phyloP scores from a whole-genome alignment of 2,113 vertebrate species.

The Protobothrops flavoviridis region DNA sequence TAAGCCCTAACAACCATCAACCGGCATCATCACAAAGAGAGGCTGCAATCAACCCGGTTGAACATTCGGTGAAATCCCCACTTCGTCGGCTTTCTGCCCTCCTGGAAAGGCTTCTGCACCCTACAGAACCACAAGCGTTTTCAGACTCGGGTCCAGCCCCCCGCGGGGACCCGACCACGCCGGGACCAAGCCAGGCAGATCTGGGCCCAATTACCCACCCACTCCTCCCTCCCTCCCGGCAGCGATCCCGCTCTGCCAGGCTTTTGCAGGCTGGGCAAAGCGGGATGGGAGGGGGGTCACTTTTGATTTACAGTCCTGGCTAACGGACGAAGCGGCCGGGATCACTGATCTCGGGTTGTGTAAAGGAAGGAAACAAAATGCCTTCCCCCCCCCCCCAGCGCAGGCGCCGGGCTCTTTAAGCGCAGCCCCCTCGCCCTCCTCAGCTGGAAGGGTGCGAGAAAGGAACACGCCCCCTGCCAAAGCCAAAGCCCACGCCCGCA shows the following conservation, averaged over 20 bases:
- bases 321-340: background rate
- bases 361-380: background rate
- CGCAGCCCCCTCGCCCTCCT: background rate
- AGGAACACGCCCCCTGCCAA: background rate
- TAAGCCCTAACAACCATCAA: background rate
- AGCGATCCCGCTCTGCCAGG: background rate
- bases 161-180: background rate
- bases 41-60: background rate
- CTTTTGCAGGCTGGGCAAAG: background rate
- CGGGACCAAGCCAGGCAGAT: background rate
- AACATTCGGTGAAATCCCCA: background rate
- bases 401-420: background rate
- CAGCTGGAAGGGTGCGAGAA: background rate
- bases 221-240: background rate
- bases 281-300: background rate
- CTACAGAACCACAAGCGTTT: background rate
- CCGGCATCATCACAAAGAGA: background rate
- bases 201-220: background rate
- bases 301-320: background rate
- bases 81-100: background rate
- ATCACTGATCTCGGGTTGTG: background rate
- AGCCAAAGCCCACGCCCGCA: background rate
- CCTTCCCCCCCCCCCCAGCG: background rate
- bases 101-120: background rate
- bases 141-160: background rate